A percentile compares a stretch with the other conserved stretches of the same genome.
Conservation (phyloP, 1,140 invertebrate species). For the Potamilus streckersoni region DNA sequence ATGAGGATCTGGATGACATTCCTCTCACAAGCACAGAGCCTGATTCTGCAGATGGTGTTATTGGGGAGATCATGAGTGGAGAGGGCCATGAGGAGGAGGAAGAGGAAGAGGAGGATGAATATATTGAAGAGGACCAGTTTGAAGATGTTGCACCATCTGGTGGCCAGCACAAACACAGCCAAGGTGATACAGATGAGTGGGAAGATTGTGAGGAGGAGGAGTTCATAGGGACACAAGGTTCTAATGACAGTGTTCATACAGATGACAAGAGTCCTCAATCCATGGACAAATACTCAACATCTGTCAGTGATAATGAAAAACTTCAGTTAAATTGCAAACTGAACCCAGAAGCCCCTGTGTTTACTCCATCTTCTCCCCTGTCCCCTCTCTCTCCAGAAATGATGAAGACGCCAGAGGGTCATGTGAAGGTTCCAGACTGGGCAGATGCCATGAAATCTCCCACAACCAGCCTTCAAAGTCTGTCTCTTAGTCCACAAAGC, state of each 20-base stretch:
- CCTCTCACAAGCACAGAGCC: conserved; percentile 28
- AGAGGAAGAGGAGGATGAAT: conserved; percentile 23
- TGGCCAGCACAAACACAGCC: conserved; percentile 10
- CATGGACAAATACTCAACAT: conserved; percentile 23
- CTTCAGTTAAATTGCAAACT: conserved; percentile 18
- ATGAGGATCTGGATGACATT: conserved; percentile 34
- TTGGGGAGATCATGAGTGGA: conserved; percentile 27
- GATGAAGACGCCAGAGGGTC: conserved; percentile 33
- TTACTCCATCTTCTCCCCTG: conserved; percentile 31
- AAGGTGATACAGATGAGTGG: conserved; percentile 36
- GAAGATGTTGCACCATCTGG: conserved; percentile 6
- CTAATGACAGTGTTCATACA: conserved; percentile 18
- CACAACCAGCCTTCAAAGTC: conserved; percentile 15
- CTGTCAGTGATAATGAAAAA: conserved; percentile 23
- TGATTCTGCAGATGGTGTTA: conserved; percentile 26
- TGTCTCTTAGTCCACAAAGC: conserved; percentile 6
- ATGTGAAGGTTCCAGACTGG: conserved; percentile 34
- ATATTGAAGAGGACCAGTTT: conserved; percentile 33
- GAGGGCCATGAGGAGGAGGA: conserved; percentile 25
- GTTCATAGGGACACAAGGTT: conserved; percentile 18
- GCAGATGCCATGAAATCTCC: conserved; percentile 32
- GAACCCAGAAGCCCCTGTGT: conserved; percentile 36
- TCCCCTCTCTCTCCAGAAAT: conserved; percentile 32
- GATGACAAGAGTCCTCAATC: conserved; percentile 26
- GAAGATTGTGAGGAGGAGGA: conserved; percentile 36